These are phyloP conservation scores for Chaetodon auriga DNA, from an alignment of 2,113 vertebrate genomes.

Conservation along the genomic window DNA sequence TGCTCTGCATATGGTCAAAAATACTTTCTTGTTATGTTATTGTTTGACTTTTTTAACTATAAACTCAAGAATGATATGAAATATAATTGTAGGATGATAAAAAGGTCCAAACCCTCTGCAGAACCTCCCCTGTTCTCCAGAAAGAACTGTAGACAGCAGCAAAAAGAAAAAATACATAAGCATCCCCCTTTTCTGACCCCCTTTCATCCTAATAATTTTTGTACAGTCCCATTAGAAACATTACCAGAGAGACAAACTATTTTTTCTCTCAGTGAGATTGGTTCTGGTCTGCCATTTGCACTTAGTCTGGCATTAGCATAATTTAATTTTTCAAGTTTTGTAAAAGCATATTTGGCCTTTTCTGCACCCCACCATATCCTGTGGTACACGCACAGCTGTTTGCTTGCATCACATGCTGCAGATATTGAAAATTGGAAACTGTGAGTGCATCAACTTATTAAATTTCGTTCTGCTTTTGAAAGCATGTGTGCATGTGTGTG, in stretches of 20 bases:
- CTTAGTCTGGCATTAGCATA: not conserved
- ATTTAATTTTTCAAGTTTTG: slow-evolving; percentile 6
- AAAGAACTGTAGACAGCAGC: not conserved
- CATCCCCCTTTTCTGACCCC: not conserved
- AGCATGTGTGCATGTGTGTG: not conserved
- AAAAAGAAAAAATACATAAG: not conserved
- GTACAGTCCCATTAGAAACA: not conserved
- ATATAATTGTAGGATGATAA: not conserved
- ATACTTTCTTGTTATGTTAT: not conserved
- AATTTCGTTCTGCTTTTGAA: not conserved
- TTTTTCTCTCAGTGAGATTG: not conserved
- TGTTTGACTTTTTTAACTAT: no score
- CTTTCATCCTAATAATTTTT: not conserved
- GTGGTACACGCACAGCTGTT: not conserved
- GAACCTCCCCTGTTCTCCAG: not conserved
- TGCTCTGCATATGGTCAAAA: not conserved
- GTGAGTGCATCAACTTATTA: not conserved
- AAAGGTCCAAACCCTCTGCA: not conserved
- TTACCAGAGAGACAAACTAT: not conserved
- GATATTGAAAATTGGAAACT: not conserved
- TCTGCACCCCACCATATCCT: not conserved
- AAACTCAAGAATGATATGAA: not conserved
- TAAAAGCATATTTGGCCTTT: not conserved
- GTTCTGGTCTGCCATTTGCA: not conserved
- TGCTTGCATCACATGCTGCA: not conserved